Evolutionary conservation across 2,797 vertebrate genomes (phyloP), one percentile per base, ranked within the genome.

Genomic region (Carduelis carduelis): DNA sequence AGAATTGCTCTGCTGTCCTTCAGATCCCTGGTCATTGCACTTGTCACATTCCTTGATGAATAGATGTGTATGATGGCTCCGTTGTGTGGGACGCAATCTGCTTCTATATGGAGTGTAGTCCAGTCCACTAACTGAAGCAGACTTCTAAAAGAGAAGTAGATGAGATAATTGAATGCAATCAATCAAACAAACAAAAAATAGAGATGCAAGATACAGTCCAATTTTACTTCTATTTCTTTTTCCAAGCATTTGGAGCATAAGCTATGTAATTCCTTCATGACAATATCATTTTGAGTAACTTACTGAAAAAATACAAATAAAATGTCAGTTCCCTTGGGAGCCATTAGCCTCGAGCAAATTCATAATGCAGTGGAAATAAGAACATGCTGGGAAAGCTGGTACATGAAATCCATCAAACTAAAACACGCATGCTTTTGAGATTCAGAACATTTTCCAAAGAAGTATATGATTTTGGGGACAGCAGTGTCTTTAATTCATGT

Each of bases 291-390:
- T 83, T 68, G 56, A 61, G 69, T 43, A 80, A 41, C 41, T 66
- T 66, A 56, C 24, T 84, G 53, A 83, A 92, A 81, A 94, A 77
- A 47, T 85, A 77, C 35, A 87, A 79, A 71, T 68, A 92, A 91
- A 94, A 94, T 82, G 39, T 47, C 37, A 18, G 43, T 64, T 84
- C 70, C 24, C 57, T 65, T 72, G 59, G 70, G 66, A 84, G n/a
- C 27, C 34, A 37, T 89, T 88, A 74, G 39, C 43, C 89, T 64
- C 0, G 0, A 74, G 69, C 27, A 89, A 50, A 86, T 74, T 90
- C 44, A 30, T 56, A 70, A 66, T 83, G 34, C 46, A 57, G 8
- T 49, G 22, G 53, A 92, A 72, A 86, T 71, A 76, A 57, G 64
- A 88, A 65, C 44, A n/a, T 65, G 35, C 50, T 87, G 30, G 57